Evolutionary conservation across 2,797 vertebrate species (phyloP).

Genomic region (Gobio occitaniae): DNA sequence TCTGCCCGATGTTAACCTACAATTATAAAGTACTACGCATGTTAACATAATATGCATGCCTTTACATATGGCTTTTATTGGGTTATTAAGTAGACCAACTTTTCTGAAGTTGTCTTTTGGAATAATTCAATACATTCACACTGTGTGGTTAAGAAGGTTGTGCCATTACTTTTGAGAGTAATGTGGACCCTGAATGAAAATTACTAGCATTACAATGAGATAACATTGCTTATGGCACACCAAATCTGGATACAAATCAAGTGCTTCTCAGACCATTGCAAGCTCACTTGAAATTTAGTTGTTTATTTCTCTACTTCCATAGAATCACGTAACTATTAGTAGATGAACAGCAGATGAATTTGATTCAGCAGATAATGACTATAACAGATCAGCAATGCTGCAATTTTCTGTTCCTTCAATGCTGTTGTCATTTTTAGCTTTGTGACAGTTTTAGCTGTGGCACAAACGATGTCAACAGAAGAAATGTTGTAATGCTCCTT

Average conservation of each 20-base stretch:
- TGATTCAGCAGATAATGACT: neutral
- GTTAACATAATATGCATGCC: conserved; percentile 21
- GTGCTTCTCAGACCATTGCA: neutral
- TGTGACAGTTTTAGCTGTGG: conserved; percentile 15
- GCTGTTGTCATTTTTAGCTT: conserved; percentile 6
- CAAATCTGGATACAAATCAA: neutral
- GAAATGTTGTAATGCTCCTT: conserved; percentile 13
- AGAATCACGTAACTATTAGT: neutral
- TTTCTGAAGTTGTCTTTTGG: neutral
- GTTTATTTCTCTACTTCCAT: neutral
- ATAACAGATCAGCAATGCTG: neutral
- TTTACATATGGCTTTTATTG: neutral
- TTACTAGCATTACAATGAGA: neutral
- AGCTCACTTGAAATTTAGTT: neutral
- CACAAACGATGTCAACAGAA: conserved; percentile 29
- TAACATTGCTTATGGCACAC: neutral
- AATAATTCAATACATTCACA: conserved; percentile 19
- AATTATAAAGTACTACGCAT: conserved; percentile 4
- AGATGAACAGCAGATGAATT: conserved; percentile 12
- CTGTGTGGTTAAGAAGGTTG: conserved; percentile 3
- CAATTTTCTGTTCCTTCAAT: neutral
- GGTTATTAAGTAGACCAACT: neutral
- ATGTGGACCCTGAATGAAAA: neutral
- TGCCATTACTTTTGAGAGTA: conserved; percentile 5
- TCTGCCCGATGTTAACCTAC: conserved; percentile 10